Conservation (phyloP, 2,113 vertebrate species). For the Lepus americanus region DNA sequence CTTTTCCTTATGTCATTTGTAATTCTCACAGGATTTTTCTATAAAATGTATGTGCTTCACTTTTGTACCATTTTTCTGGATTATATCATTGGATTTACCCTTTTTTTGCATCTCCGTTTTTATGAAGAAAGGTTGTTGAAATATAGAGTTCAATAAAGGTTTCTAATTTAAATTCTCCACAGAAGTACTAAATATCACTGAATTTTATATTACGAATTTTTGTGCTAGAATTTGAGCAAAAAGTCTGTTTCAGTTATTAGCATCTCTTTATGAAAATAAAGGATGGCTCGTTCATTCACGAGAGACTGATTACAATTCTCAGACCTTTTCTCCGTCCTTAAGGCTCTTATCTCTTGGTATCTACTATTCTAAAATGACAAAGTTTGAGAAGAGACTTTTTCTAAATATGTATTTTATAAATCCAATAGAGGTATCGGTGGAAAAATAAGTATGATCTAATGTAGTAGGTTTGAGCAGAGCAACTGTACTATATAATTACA, state of each 20-base stretch:
- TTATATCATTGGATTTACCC: not conserved
- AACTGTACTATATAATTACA: not conserved
- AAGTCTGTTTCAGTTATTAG: constrained; percentile 7
- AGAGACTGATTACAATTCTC: not conserved
- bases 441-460: not conserved
- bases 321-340: not conserved
- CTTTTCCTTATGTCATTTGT: not conserved
- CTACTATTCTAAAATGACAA: not conserved
- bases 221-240: not conserved
- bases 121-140: not conserved
- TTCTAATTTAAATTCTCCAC: constrained; percentile 18
- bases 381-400: not conserved
- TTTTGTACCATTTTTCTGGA: constrained; percentile 24
- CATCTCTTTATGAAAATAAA: not conserved
- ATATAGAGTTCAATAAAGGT: constrained; percentile 10
- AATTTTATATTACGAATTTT: not conserved
- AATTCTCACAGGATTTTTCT: not conserved
- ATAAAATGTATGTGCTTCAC: not conserved
- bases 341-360: not conserved
- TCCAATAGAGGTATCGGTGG: not conserved
- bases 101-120: constrained; percentile 25
- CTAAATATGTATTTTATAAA: not conserved
- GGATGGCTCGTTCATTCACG: not conserved
- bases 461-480: not conserved
- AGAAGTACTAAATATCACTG: constrained; percentile 12